These are phyloP conservation scores for Cossypha niveicapilla DNA, from an alignment of 2,797 vertebrate species.

Conservation along the genomic window DNA sequence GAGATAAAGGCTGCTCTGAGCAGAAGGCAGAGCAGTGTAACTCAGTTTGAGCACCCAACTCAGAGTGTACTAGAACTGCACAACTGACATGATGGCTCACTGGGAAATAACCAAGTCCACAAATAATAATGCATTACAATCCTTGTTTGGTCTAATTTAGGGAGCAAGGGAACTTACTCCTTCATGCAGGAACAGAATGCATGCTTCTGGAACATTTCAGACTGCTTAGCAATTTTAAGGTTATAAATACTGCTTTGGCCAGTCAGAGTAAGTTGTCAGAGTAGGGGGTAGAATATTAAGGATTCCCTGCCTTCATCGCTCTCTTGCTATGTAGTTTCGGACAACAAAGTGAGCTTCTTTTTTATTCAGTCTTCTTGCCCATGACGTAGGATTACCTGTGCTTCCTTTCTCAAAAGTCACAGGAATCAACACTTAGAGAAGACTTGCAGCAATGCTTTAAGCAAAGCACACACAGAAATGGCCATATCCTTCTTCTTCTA, in stretches of 20 bases:
- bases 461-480: not conserved
- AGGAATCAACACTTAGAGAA: not conserved
- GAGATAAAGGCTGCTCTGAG: not conserved
- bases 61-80: not conserved
- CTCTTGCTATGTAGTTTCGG: not conserved
- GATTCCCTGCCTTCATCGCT: not conserved
- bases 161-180: not conserved
- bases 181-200: not conserved
- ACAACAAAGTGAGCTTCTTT: not conserved
- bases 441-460: not conserved
- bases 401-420: not conserved
- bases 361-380: not conserved
- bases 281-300: not conserved
- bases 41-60: not conserved
- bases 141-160: not conserved
- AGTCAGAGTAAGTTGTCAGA: not conserved
- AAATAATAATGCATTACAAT: not conserved
- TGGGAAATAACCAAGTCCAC: not conserved
- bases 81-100: fast-evolving
- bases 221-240: not conserved
- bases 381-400: not conserved
- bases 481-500: not conserved
- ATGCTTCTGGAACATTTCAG: not conserved
- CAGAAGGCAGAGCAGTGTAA: not conserved
- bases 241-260: not conserved